phyloP scores from a whole-genome alignment of 2,888 invertebrate genomes.

The Azorinus chamasolen region DNA sequence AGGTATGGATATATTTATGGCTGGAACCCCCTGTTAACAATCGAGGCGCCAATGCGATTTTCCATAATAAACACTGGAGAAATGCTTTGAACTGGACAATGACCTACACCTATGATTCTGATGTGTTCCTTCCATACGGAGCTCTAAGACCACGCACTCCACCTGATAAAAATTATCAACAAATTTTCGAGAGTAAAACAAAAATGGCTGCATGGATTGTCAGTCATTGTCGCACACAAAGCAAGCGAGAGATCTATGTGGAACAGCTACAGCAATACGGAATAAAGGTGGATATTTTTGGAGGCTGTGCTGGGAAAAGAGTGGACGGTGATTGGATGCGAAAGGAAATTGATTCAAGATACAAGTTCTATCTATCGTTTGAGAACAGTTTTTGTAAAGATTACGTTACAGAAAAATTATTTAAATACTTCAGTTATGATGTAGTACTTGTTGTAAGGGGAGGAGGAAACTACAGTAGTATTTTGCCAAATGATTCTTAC shows the following conservation, averaged over 20 bases:
- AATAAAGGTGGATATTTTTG: constrained; percentile 10
- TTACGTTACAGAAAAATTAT: constrained; percentile 12
- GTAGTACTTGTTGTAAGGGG: background rate
- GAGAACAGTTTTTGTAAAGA: constrained; percentile 10
- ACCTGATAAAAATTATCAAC: background rate
- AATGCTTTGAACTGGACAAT: no score
- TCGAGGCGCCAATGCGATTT: no score
- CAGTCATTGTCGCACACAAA: constrained; percentile 1
- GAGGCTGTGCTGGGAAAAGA: background rate
- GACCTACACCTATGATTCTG: no score
- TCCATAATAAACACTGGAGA: no score
- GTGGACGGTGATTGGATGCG: no score
- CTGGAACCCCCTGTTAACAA: no score
- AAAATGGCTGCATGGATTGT: constrained; percentile 8
- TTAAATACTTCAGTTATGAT: constrained; percentile 9
- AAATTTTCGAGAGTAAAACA: constrained; percentile 5
- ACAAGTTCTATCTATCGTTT: constrained; percentile 18
- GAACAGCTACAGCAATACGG: constrained; percentile 6
- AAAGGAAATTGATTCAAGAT: background rate
- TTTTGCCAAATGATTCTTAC: no score
- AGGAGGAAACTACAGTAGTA: no score
- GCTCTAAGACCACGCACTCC: background rate
- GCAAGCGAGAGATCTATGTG: constrained; percentile 2
- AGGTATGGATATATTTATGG: no score
- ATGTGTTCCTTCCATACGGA: no score